Conservation (phyloP, 2,797 vertebrate genomes). For the Tragopan temminckii region DNA sequence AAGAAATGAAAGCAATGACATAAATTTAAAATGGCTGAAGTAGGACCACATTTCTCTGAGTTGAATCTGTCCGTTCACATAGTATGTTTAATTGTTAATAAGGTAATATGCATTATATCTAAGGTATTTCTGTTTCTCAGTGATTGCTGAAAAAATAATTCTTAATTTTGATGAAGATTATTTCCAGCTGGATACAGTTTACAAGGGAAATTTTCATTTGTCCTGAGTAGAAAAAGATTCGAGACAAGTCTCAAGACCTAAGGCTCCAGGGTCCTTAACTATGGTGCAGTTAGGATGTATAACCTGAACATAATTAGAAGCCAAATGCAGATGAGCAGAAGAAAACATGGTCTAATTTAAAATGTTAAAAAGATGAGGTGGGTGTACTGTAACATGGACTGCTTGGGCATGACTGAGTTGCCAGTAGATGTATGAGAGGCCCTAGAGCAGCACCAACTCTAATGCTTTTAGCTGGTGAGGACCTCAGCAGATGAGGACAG, state of each 20-base stretch:
- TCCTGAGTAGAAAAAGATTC: not conserved
- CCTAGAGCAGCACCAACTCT: not conserved
- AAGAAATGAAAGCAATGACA: not conserved
- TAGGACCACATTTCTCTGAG: not conserved
- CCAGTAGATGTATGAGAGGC: not conserved
- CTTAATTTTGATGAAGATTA: not conserved
- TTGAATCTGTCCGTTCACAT: not conserved
- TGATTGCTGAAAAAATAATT: not conserved
- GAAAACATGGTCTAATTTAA: not conserved
- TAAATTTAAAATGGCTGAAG: not conserved
- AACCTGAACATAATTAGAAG: not conserved
- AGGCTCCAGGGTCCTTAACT: not conserved
- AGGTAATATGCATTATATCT: not conserved
- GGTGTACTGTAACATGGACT: not conserved
- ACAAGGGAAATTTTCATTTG: not conserved
- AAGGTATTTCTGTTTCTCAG: not conserved
- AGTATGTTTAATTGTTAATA: not conserved
- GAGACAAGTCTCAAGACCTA: not conserved
- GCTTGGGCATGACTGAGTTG: not conserved
- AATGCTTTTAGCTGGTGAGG: not conserved
- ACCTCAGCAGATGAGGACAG: not conserved
- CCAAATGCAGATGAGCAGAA: not conserved
- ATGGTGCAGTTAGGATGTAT: not conserved
- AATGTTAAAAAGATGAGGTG: not conserved
- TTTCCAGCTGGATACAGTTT: not conserved